Conservation (phyloP, 2,797 vertebrate genomes). For the Clarias fuscus region DNA sequence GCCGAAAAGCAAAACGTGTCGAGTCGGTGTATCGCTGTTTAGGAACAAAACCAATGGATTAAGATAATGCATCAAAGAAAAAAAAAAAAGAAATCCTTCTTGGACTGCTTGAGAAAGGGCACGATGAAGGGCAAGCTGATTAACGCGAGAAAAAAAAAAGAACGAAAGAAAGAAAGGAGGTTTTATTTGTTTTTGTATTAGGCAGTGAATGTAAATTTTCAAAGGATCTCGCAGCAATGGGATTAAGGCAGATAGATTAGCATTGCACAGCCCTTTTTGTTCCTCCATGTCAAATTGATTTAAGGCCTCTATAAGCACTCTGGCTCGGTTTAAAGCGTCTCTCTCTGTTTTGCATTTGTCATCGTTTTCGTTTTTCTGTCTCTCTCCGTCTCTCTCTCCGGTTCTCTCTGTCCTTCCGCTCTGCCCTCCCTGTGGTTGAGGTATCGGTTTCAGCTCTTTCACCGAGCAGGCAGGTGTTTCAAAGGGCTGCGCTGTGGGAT, state of each 20-base stretch:
- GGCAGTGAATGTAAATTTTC: conserved; percentile 69
- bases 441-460: conserved; percentile 43
- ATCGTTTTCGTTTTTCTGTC: conserved; percentile 16
- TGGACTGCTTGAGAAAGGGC: conserved; percentile 55
- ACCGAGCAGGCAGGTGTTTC: conserved; percentile 40
- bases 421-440: conserved; percentile 59
- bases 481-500: conserved; percentile 7
- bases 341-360: conserved; percentile 64
- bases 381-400: conserved; percentile 1
- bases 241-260: conserved; percentile 78
- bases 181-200: conserved; percentile 64
- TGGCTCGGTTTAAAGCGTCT: conserved; percentile 60
- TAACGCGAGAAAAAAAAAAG: conserved; percentile 61
- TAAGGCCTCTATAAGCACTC: conserved; percentile 65
- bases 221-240: conserved; percentile 72
- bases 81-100: conserved; percentile 34
- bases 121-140: conserved; percentile 62
- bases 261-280: conserved; percentile 69
- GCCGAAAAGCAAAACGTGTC: conserved; percentile 17
- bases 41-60: conserved; percentile 54
- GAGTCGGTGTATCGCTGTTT: conserved; percentile 10
- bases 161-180: conserved; percentile 29
- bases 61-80: conserved; percentile 53
- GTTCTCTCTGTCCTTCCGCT: conserved; percentile 33
- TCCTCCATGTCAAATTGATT: conserved; percentile 74